Conservation (phyloP, 2,797 vertebrate species). For the Natrix natrix region DNA sequence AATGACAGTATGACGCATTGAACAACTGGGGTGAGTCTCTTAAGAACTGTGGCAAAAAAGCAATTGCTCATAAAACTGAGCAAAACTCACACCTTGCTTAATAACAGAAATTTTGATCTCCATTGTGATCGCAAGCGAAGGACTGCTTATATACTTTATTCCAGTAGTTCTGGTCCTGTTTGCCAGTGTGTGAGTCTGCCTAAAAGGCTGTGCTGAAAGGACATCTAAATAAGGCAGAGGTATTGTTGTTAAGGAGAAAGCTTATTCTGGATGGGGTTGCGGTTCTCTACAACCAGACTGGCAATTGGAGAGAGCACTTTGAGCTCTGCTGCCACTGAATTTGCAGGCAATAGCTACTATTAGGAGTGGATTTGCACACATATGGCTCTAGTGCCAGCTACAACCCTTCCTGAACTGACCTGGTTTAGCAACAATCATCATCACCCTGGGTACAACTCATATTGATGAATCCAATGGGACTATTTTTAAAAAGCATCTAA, state of each 20-base stretch:
- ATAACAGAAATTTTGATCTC: neutral
- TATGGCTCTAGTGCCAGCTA: neutral
- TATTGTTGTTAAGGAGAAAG: neutral
- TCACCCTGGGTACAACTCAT: neutral
- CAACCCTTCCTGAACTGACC: neutral
- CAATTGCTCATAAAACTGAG: neutral
- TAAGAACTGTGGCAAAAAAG: neutral
- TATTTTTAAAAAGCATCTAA: neutral
- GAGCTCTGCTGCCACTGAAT: neutral
- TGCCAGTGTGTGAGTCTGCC: neutral
- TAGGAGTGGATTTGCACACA: neutral
- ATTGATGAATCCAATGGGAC: neutral
- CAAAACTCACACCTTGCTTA: neutral
- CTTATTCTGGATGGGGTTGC: neutral
- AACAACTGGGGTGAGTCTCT: neutral
- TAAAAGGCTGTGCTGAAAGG: neutral
- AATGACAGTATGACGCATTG: neutral
- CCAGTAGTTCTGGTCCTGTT: neutral
- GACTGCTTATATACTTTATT: neutral
- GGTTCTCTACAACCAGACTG: neutral
- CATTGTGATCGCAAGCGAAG: accelerated
- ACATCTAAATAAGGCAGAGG: neutral
- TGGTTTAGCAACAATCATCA: neutral
- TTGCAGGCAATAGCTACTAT: neutral
- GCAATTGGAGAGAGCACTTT: neutral